phyloP scores from a whole-genome alignment of 2,797 vertebrate species.

The Anisognathus igniventris region DNA sequence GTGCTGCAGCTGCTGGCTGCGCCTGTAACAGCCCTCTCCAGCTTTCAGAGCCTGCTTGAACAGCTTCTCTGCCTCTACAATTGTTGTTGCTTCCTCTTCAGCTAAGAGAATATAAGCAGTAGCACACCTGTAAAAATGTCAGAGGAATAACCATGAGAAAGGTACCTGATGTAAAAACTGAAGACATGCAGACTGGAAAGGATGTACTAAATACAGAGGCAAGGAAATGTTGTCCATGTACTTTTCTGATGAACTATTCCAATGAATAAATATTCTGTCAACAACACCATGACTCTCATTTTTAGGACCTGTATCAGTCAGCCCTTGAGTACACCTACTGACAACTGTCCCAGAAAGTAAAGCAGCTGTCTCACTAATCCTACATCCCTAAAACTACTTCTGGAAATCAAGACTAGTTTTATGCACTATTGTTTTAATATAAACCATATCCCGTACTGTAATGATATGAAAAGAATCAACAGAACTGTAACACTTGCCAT shows the following conservation, averaged over 20 bases:
- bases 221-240: background rate
- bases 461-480: background rate
- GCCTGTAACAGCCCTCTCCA: constrained; percentile 90
- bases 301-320: background rate
- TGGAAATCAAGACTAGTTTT: background rate
- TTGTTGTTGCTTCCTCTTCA: constrained; percentile 96
- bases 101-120: constrained; percentile 97
- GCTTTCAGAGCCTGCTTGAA: constrained; percentile 95
- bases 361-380: background rate
- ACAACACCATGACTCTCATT: background rate
- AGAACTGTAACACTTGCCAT: background rate
- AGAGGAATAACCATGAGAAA: background rate
- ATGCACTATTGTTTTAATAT: background rate
- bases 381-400: background rate
- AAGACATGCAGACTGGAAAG: background rate
- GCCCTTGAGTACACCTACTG: background rate
- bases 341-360: background rate
- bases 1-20: constrained; percentile 93
- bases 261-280: background rate
- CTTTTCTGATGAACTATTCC: background rate
- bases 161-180: background rate
- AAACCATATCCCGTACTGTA: background rate
- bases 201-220: background rate
- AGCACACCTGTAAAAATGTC: constrained; percentile 83
- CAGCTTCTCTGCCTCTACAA: constrained; percentile 94